A percentile compares a stretch with the other conserved stretches of the same genome.
phyloP scores from a whole-genome alignment of 2,888 invertebrate species.

The Drosophila parthenogenetica region DNA sequence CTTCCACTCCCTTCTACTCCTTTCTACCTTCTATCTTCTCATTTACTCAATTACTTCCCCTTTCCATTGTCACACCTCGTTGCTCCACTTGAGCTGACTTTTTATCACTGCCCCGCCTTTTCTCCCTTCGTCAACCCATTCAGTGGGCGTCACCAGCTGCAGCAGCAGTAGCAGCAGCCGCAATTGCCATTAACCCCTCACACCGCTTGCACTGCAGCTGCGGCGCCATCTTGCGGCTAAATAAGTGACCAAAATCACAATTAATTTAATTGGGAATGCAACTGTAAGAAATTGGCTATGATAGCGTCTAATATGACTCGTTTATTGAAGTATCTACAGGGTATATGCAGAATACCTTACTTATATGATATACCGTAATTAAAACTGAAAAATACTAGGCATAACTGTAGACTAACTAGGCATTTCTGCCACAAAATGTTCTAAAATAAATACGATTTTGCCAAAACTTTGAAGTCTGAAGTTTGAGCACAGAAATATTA shows the following conservation, averaged over 20 bases:
- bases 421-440: too few relatives aligned
- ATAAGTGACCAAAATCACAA: slow-evolving; percentile 54
- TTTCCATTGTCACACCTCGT: not conserved
- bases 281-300: slow-evolving; percentile 5
- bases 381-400: too few relatives aligned
- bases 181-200: slow-evolving; percentile 14
- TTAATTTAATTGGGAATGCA: slow-evolving; percentile 21
- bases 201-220: slow-evolving; percentile 3
- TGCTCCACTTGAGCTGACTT: slow-evolving; percentile 18
- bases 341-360: too few relatives aligned
- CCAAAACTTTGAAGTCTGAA: too few relatives aligned
- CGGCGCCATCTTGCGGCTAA: slow-evolving; percentile 71
- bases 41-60: not conserved
- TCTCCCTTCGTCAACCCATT: not conserved
- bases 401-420: too few relatives aligned
- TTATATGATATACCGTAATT: too few relatives aligned
- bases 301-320: slow-evolving; percentile 12
- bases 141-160: slow-evolving; percentile 35
- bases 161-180: slow-evolving; percentile 9
- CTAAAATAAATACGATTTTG: too few relatives aligned
- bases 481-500: too few relatives aligned
- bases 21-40: not conserved
- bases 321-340: not conserved
- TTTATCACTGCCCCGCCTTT: slow-evolving; percentile 34
- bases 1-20: not conserved